Conservation (phyloP, 2,888 invertebrate species). For the Cephonodes hylas region DNA sequence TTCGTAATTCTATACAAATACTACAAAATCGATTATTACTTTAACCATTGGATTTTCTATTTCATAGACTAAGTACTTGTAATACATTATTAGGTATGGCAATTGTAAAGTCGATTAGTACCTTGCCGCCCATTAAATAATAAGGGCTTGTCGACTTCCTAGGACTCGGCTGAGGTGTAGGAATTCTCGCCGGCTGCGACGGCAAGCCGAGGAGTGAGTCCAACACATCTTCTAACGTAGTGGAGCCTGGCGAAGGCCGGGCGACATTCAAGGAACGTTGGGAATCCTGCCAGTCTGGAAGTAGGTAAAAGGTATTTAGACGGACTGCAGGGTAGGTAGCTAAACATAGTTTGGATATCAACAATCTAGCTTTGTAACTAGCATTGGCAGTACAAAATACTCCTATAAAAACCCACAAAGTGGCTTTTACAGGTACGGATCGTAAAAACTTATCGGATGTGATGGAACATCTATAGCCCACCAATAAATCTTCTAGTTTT, state of each 20-base stretch:
- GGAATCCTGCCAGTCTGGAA: constrained; percentile 78
- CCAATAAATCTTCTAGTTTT: background rate
- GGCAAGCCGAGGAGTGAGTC: constrained; percentile 95
- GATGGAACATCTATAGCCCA: too few species aligned
- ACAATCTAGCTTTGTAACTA: background rate
- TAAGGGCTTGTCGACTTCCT: constrained; percentile 73
- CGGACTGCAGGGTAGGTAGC: constrained; percentile 11
- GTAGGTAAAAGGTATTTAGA: constrained; percentile 23
- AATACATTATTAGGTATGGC: too few species aligned
- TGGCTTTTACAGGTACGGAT: too few species aligned
- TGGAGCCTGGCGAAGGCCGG: constrained; percentile 88
- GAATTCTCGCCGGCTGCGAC: constrained; percentile 85
- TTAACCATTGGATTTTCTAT: background rate
- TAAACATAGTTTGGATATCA: background rate
- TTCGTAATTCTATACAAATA: background rate
- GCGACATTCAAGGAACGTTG: constrained; percentile 77
- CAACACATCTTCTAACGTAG: constrained; percentile 95
- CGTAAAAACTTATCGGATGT: too few species aligned
- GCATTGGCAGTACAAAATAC: too few species aligned
- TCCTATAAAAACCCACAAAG: too few species aligned
- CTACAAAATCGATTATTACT: background rate
- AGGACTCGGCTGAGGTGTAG: constrained; percentile 83
- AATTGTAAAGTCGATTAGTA: constrained; percentile 36
- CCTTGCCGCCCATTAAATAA: constrained; percentile 75
- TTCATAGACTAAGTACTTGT: too few species aligned